Conservation (phyloP, 2,888 invertebrate genomes). For the Drosophila stalkeri region DNA sequence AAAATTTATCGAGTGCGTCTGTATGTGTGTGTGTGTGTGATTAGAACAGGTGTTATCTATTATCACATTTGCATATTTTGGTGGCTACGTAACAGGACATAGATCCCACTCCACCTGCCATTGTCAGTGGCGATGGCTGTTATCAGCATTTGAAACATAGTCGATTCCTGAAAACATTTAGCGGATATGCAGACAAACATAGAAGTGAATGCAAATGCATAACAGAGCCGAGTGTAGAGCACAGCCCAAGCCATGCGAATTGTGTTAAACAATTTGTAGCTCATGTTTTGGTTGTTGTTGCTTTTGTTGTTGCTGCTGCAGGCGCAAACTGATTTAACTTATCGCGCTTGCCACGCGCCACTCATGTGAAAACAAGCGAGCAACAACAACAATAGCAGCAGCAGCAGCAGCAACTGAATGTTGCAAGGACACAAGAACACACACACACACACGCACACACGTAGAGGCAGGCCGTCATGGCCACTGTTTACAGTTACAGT, state of each 20-base stretch:
- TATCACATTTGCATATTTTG: slow-evolving; percentile 26
- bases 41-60: slow-evolving; percentile 6
- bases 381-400: slow-evolving; percentile 28
- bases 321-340: slow-evolving; percentile 72
- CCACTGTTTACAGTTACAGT: slow-evolving; percentile 13
- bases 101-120: slow-evolving; percentile 17
- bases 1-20: background rate
- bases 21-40: background rate
- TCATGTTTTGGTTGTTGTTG: slow-evolving; percentile 66
- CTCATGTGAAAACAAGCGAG: slow-evolving; percentile 61
- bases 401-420: slow-evolving; percentile 24
- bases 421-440: slow-evolving; percentile 25
- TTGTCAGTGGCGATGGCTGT: slow-evolving; percentile 28
- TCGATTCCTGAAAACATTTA: slow-evolving; percentile 20
- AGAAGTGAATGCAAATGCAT: slow-evolving; percentile 9
- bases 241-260: slow-evolving; percentile 45
- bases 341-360: slow-evolving; percentile 66
- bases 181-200: background rate
- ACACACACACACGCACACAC: background rate
- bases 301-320: slow-evolving; percentile 23
- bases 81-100: background rate
- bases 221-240: background rate
- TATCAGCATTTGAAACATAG: slow-evolving; percentile 36
- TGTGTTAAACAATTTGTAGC: slow-evolving; percentile 76
- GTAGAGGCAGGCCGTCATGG: slow-evolving; percentile 7